Percentiles rank a stretch among this genome's conserved stretches.
phyloP scores from a whole-genome alignment of 2,113 vertebrate species.

The zebrafish (Danio rerio) region GRCz12tu NC_133195.1:34860501-34861000 shows the following conservation, averaged over 20 bases:
- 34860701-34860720: slow-evolving; percentile 95
- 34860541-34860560: slow-evolving; percentile 98
- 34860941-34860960: slow-evolving; percentile 98
- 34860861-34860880: slow-evolving; percentile 97
- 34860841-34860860: slow-evolving; percentile 98
- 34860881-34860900: slow-evolving; percentile 99
- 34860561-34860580: slow-evolving; percentile 99
- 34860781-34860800: slow-evolving; percentile 89
- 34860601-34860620: slow-evolving; percentile 99
- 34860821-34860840: slow-evolving; percentile 92
- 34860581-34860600: slow-evolving; percentile 99
- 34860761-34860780: slow-evolving; percentile 95
- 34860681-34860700: slow-evolving; percentile 97
- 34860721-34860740: slow-evolving; percentile 95
- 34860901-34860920: slow-evolving; percentile 96
- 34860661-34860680: slow-evolving; percentile 97
- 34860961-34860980: slow-evolving; percentile 94
- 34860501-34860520: slow-evolving; percentile 98
- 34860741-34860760: slow-evolving; percentile 96
- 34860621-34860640: slow-evolving; percentile 98
- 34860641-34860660: slow-evolving; percentile 99
- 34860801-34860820: slow-evolving; percentile 94
- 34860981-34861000: slow-evolving; percentile 93
- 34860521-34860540: slow-evolving; percentile 99
- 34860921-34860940: slow-evolving; percentile 97